Evolutionary conservation across 2,797 vertebrate species (phyloP).

Genomic region (Sphenopsis melanotis): DNA sequence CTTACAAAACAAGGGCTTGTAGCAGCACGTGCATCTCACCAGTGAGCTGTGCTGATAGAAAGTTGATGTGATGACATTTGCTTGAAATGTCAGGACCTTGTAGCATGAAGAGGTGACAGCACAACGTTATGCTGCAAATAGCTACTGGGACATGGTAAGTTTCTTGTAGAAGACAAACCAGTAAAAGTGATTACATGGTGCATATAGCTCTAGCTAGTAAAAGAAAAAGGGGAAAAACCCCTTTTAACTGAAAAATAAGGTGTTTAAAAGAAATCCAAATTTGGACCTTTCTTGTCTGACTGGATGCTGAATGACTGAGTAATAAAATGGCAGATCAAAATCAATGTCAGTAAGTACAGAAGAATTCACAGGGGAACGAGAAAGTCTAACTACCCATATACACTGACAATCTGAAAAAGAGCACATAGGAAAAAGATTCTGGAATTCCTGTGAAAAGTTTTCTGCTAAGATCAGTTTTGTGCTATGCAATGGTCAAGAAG

Average conservation of each 20-base stretch:
- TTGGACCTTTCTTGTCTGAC: slow-evolving; percentile 7
- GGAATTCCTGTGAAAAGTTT: neutral
- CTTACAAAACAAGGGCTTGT: neutral
- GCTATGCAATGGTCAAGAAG: neutral
- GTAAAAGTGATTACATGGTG: neutral
- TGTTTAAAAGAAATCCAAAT: neutral
- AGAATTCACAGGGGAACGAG: neutral
- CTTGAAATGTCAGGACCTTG: slow-evolving; percentile 24
- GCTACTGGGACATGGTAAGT: neutral
- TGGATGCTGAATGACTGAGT: neutral
- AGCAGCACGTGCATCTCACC: neutral
- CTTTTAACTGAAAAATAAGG: neutral
- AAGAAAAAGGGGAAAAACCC: rapidly evolving
- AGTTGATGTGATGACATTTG: neutral
- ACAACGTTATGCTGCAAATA: neutral
- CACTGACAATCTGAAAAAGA: neutral
- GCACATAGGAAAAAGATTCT: neutral
- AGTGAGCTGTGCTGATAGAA: neutral
- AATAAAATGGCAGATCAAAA: slow-evolving; percentile 23
- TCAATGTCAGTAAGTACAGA: neutral
- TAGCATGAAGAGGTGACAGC: neutral
- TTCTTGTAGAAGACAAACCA: neutral
- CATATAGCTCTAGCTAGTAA: neutral
- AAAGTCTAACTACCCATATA: neutral
- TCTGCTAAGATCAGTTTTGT: neutral